Percentiles rank a stretch among this genome's conserved stretches.
Evolutionary conservation across 2,113 vertebrate species (phyloP).

Genomic region (Dunckerocampus dactyliophorus): DNA sequence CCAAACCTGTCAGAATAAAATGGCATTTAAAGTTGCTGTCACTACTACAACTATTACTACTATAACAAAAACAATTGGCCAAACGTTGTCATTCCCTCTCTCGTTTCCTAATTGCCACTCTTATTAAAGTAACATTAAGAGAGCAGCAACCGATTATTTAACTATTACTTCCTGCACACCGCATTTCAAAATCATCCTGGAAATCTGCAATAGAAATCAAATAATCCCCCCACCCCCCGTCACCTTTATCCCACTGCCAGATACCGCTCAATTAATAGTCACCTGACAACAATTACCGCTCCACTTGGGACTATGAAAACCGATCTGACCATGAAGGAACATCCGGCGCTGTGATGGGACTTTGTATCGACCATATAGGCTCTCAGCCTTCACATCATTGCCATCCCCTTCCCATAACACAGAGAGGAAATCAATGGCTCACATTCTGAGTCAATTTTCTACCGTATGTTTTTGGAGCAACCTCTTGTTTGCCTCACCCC

Average conservation of each 20-base stretch:
- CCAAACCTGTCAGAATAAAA: no score
- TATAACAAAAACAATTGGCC: not conserved
- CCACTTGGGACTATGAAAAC: conserved; percentile 26
- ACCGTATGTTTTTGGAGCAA: conserved; percentile 38
- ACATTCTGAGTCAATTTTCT: conserved; percentile 61
- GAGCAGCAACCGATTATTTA: no score
- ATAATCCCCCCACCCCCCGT: conserved; percentile 4
- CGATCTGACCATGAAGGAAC: conserved; percentile 17
- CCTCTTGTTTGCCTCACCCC: conserved; percentile 38
- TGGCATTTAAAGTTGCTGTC: no score
- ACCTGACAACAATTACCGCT: conserved; percentile 19
- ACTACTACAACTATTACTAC: not conserved
- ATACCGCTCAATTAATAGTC: conserved; percentile 37
- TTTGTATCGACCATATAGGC: conserved; percentile 39
- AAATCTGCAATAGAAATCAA: conserved; percentile 33
- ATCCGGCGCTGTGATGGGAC: conserved; percentile 46
- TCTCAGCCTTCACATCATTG: conserved; percentile 49
- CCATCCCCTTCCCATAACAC: conserved; percentile 50
- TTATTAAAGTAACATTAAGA: no score
- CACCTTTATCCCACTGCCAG: conserved; percentile 11
- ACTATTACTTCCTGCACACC: no score
- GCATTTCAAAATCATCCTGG: not conserved
- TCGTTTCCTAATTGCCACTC: not conserved
- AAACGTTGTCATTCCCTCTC: no score
- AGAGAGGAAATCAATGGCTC: conserved; percentile 64